Evolutionary conservation across 1,140 invertebrate species (phyloP).

Genomic region (Diorhabda carinulata): DNA sequence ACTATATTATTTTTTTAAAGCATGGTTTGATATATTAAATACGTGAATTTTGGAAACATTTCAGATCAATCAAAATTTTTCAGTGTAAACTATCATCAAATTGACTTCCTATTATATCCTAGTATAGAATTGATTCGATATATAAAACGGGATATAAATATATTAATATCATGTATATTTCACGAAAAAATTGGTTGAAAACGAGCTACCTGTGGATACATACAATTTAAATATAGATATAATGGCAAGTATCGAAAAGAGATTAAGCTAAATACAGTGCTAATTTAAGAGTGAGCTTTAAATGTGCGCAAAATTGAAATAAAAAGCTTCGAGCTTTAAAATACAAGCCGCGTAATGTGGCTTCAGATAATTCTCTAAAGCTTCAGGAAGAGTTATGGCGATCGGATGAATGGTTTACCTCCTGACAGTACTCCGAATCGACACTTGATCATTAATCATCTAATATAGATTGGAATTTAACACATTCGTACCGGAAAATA

Average conservation of each 20-base stretch:
- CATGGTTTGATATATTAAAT: too few relatives aligned
- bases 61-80: too few relatives aligned
- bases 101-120: too few relatives aligned
- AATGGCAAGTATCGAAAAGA: constrained; percentile 39
- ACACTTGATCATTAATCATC: neutral
- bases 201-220: constrained; percentile 33
- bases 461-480: too few relatives aligned
- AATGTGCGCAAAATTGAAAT: constrained; percentile 44
- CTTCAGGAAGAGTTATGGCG: constrained; percentile 33
- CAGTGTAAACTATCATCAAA: too few relatives aligned
- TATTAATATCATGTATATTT: too few relatives aligned
- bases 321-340: constrained; percentile 41
- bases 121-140: too few relatives aligned
- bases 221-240: constrained; percentile 35
- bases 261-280: constrained; percentile 41
- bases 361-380: constrained; percentile 31
- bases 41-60: too few relatives aligned
- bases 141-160: too few relatives aligned
- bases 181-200: neutral
- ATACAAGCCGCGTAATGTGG: constrained; percentile 35
- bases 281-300: constrained; percentile 42
- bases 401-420: constrained; percentile 24
- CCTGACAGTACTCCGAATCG: constrained; percentile 20
- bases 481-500: too few relatives aligned
- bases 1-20: too few relatives aligned